Evolutionary conservation across 2,888 invertebrate species (phyloP), one percentile per base, ranked within the genome.

Genomic region (Lepidochrysops patricia): DNA sequence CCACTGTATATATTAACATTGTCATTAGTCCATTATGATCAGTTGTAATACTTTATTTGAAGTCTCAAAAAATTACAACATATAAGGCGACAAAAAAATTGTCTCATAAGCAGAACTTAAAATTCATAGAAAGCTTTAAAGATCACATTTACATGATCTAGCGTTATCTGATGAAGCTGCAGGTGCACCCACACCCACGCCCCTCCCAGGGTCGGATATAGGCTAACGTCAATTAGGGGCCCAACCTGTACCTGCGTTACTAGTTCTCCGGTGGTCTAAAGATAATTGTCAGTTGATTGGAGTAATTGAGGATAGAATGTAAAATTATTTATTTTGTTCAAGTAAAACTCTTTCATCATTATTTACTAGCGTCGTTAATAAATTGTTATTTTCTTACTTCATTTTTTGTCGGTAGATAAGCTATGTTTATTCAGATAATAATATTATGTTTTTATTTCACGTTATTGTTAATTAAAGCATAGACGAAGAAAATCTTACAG

Each of bases 141-240:
- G 75, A 80, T 82, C 85, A 87, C 85, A 84, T 85, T 87, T 85
- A 84, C 83, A 86, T 87, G 86, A 88, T 86, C 84, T 84, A 75
- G 43, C 19, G 3, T 43, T 84, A 85, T 87, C 87, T 73, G 64
- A 65, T 62, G 69, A 69, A 66, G 66, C 64, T 65, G 74, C 86
- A 85, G 85, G 83, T 82, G 83, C 79, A 61, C 64, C 61, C 63
- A 71, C 76, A 70, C 77, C 76, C 74, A 77, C 77, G 70, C 74
- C 43, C 19, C 43, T 43, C 19, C 23, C 43, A 43, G 43, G 19
- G 23, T 19, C 43, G 43, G 43, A 43, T 43, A 43, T 23, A 43
- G 43, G n/a, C n/a, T 19, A 43, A 29, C 29, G 9, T 29, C 29
- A 29, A 43, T 43, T 43, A 43, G 23, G 37, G 43, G 43, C 37